Evolutionary conservation across 1,140 invertebrate species (phyloP), one percentile per base, ranked within the genome.

Genomic region (Colletes latitarsis): DNA sequence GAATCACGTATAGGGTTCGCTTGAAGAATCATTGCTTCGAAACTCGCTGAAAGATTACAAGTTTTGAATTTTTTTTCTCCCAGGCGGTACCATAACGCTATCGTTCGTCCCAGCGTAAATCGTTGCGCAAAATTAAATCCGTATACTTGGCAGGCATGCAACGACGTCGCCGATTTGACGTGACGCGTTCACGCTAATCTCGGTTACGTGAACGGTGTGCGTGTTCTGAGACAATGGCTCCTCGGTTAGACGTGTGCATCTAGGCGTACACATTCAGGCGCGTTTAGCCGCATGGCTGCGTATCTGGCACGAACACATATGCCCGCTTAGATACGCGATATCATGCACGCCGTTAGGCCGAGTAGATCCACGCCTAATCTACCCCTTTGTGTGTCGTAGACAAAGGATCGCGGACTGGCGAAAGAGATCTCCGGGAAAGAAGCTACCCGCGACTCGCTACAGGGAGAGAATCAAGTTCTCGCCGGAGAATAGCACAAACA

Each of bases 191-290:
- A 3, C 43, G 60, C 43, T 82, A 78, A 83, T 83, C 62, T 83
- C 68, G 12, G 66, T 55, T 66, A 46, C 58, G 64, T 30, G 19
- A 68, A 12, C 21, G 68, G 41, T 58, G 74, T 58, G 75, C 75
- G 75, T 84, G 81, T 79, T 46, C 64, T 52, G 60, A 71, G 77
- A 84, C 82, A 84, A 84, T 84, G 46, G 64, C 9, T 55, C 52
- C 21, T 78, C 68, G 76, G 41, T 68, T 58, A 53, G 68, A 77
- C 80, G 60, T 77, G 74, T 63, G 60, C 64, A 82, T 60, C 62
- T 21, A 53, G 43, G 21, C 9, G 12, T 71, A 52, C 66, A 77
- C 62, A 57, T 77, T 60, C 67, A 77, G 78, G 58, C 75, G 53
- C 60, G 71, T 66, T 67, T 46, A 77, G 76, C 10, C 67, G 68